Evolutionary conservation across 2,113 vertebrate genomes (phyloP), one percentile per base, ranked within the genome.

Genomic region (Dolichotis patagonum): DNA sequence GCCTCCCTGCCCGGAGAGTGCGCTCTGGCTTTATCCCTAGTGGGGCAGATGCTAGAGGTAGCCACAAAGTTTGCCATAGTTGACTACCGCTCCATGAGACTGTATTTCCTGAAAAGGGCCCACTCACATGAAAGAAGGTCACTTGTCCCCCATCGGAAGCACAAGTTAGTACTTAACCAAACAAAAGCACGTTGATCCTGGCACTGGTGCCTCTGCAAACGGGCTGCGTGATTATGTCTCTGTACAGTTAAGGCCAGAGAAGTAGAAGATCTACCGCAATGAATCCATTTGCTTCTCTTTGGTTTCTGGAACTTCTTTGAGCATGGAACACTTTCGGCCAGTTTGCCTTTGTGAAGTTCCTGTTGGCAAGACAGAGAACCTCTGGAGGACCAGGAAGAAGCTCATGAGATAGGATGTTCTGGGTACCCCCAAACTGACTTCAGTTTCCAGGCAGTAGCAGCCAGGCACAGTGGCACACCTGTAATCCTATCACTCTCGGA

Each of bases 61-160:
- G n/a, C 54, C 46, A 11, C 54, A n/a, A 69, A 88, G 22, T 38
- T 43, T 32, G 12, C 41, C 46, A 8, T 69, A 9, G 28, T 19
- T 38, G 14, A 60, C 5, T 41, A n/a, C 24, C 52, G 30, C 9
- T 24, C 28, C 12, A 14, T 26, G 38, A 56, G 14, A 52, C 46
- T 11, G n/a, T n/a, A 14, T 49, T 65, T 69, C 67, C 85, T 81
- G 30, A 58, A 22, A 69, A 17, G 54, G 9, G 13, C 5, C 63
- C 43, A 17, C 19, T 38, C 7, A 3, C 10, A 3, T 35, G 24
- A 85, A 80, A 28, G 41, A 41, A 93, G 80, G 73, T 22, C 11
- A 26, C 0, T 8, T 1, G 0, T 20, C 30, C 13, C 14, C 19
- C 11, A 13, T n/a, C 38, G 22, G 46, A 85, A 65, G 6, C 1